These are phyloP conservation scores for Spea bombifrons DNA, from an alignment of 2,113 vertebrate species.

Conservation along the genomic window DNA sequence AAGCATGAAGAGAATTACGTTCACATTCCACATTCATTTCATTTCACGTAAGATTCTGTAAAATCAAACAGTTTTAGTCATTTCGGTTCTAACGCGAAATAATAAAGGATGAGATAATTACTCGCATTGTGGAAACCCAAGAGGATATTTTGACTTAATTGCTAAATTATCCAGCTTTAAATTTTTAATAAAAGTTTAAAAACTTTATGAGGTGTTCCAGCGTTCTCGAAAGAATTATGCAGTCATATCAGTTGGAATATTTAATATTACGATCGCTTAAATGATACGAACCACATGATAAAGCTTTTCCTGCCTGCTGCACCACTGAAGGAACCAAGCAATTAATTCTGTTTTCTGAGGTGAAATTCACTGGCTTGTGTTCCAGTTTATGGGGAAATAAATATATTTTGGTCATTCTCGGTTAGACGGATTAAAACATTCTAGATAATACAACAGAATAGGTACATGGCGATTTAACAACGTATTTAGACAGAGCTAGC, in stretches of 20 bases:
- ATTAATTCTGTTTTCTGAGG: too few relatives aligned
- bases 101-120: constrained; percentile 5
- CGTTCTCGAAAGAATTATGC: not conserved
- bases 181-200: constrained; percentile 23
- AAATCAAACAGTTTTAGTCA: not conserved
- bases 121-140: not conserved
- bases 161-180: constrained; percentile 17
- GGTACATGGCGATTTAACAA: too few relatives aligned
- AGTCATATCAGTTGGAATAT: not conserved
- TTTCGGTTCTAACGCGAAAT: not conserved
- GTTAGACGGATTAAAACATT: too few relatives aligned
- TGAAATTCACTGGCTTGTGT: too few relatives aligned
- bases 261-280: not conserved
- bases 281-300: not conserved
- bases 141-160: not conserved
- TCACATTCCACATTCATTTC: too few relatives aligned
- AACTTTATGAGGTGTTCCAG: not conserved
- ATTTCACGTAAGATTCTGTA: too few relatives aligned
- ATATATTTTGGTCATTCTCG: too few relatives aligned
- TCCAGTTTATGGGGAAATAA: too few relatives aligned
- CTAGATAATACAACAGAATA: too few relatives aligned
- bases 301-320: not conserved
- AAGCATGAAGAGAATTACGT: too few relatives aligned
- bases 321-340: too few relatives aligned
- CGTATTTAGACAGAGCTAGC: too few relatives aligned